Evolutionary conservation across 2,888 invertebrate species (phyloP).

Genomic region (Cephus pulcher): DNA sequence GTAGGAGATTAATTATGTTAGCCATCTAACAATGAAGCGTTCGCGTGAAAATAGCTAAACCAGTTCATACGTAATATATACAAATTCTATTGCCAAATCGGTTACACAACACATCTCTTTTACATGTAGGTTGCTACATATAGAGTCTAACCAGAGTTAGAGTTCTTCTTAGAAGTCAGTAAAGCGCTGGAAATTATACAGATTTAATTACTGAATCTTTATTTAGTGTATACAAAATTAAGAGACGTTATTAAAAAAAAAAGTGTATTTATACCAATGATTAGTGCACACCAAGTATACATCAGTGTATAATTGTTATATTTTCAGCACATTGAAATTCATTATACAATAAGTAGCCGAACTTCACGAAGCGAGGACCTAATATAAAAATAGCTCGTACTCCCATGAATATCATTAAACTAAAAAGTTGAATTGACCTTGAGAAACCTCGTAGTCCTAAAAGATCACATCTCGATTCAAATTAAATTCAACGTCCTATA

Average conservation of each 20-base stretch:
- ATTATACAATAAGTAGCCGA: not conserved
- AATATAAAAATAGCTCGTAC: not conserved
- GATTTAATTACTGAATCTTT: not conserved
- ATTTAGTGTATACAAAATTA: not conserved
- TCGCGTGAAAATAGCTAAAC: not conserved
- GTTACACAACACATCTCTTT: not conserved
- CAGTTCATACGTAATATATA: not conserved
- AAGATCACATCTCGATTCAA: not conserved
- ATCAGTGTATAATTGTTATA: too few species aligned
- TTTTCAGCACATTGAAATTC: too few species aligned
- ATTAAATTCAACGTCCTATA: not conserved
- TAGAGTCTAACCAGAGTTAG: not conserved
- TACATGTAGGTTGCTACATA: not conserved
- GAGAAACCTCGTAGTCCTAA: not conserved
- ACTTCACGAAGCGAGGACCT: not conserved
- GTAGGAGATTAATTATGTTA: not conserved
- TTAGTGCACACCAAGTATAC: too few species aligned
- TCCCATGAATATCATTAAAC: not conserved
- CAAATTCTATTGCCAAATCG: not conserved
- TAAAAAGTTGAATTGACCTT: not conserved
- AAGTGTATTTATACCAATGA: not conserved
- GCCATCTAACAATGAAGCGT: not conserved
- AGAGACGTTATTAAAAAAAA: not conserved
- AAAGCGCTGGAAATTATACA: too few species aligned
- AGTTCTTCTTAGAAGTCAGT: not conserved